Base-by-base conservation (phyloP, 2,797 vertebrate species). In the Rhinatrema bivittatum region DNA sequence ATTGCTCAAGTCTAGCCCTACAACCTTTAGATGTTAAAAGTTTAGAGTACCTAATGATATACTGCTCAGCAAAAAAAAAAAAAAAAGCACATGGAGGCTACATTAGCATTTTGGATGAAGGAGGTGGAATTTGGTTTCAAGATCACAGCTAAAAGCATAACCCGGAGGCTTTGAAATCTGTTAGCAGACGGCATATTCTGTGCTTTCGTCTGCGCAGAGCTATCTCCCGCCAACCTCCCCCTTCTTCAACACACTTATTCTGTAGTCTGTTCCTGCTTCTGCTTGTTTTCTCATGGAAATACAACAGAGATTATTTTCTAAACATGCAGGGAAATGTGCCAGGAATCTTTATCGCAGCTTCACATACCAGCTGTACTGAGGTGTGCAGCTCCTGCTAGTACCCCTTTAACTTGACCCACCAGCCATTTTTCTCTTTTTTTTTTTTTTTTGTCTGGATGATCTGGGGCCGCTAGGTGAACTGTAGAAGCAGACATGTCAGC, bases 321-420 rank as follows among this genome's bases (percentile, higher is more conserved):
- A 42, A 56, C 16, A 14, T 61, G 35, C 34, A 42, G 45, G 34
- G 54, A 30, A 7, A 19, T 68, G 39, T 74, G 57, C 57, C 51
- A 61, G 50, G 55, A 63, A 60, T 67, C 48, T 42, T 32, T 39
- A 48, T 52, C 49, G 55, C 7, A 40, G 54, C 53, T 53, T 14
- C 2, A 25, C 38, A 45, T 51, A 56, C 59, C 61, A 72, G 58
- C 62, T 63, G n/a, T n/a, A n/a, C n/a, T 53, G 14, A 44, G 19
- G 10, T 62, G 36, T 49, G 37, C 21, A 20, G 34, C 24, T 41
- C 26, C 41, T 35, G 24, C 26, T 32, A 4, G 0, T 0, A 2
- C 44, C 47, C 49, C 58, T 51, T 54, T 36, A 38, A 60, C 49
- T 58, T 50, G 32, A 50, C 66, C 56, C 51, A 67, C 60, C 49